Base-by-base conservation (phyloP, 2,888 invertebrate genomes). In the Litoditis marina region DNA sequence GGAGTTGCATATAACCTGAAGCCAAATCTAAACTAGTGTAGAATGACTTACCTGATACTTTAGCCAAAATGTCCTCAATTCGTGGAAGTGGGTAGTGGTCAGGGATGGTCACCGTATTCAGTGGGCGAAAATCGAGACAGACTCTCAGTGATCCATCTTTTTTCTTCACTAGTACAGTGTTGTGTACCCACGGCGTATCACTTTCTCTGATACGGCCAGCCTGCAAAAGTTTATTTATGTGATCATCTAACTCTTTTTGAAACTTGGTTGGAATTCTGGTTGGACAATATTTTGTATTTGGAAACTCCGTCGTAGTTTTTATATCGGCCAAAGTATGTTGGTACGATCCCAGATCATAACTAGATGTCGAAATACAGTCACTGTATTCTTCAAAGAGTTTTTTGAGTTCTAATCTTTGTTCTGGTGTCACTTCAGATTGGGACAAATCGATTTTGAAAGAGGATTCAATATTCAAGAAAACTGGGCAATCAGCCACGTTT, bases 121-220 rank as follows among this genome's bases (percentile, higher is more conserved):
- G 50, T 31, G 58, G 55, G 1, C 74, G 32, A 28, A 73, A 73
- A 39, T 75, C 75, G 1, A 76, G 46, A 32, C 75, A 76, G 0
- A 68, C 64, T 44, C 75, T 25, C 0, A 76, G 50, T 0, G 57
- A 49, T 4, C 76, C 76, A 49, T 71, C 70, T 39, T 76, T 76
- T 53, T 74, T 77, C 25, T 56, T 56, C 8, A 71, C 67, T 16
- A 71, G 30, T 0, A 71, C 69, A 0, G 65, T 36, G 4, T 63
- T 60, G 16, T 53, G 49, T 5, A 61, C 60, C 75, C 75, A 76
- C 2, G 72, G 74, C 2, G 75, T 73, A 52, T 76, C 63, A 1
- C 65, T 59, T 36, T 73, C 67, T 0, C 60, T 57, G 42, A 76
- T 60, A 0, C 65, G 28, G 6, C 68, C 71, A 0, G 69, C 56